phyloP scores from a whole-genome alignment of 2,113 vertebrate species.

The Aspidoscelis tigris region DNA sequence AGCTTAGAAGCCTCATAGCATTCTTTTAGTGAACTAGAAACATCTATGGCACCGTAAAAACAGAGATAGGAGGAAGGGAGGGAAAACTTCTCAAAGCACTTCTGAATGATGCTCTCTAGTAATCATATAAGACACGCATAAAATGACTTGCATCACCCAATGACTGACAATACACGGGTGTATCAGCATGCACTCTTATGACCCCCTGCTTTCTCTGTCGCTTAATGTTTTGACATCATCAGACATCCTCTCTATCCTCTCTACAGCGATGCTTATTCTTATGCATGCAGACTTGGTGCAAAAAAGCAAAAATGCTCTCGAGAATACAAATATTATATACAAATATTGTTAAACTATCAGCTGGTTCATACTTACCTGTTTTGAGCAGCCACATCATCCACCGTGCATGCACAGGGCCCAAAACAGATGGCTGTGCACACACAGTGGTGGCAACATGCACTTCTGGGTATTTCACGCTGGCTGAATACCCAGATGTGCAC shows the following conservation, averaged over 20 bases:
- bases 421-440: too few species aligned
- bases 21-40: neutral
- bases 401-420: too few species aligned
- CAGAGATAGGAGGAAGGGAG: neutral
- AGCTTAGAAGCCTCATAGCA: neutral
- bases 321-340: neutral
- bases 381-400: too few species aligned
- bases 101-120: neutral
- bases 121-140: neutral
- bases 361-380: too few species aligned
- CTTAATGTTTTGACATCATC: neutral
- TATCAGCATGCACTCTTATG: neutral
- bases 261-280: neutral
- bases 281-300: too few species aligned
- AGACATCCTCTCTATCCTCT: neutral
- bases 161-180: neutral
- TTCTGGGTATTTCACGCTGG: too few species aligned
- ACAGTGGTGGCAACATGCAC: too few species aligned
- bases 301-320: neutral
- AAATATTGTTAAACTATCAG: too few species aligned
- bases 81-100: neutral
- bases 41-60: neutral
- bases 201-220: neutral
- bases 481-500: too few species aligned
- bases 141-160: neutral